These are phyloP conservation scores for Cotesia vestalis DNA, from an alignment of 1,140 invertebrate genomes.

Conservation along the genomic window DNA sequence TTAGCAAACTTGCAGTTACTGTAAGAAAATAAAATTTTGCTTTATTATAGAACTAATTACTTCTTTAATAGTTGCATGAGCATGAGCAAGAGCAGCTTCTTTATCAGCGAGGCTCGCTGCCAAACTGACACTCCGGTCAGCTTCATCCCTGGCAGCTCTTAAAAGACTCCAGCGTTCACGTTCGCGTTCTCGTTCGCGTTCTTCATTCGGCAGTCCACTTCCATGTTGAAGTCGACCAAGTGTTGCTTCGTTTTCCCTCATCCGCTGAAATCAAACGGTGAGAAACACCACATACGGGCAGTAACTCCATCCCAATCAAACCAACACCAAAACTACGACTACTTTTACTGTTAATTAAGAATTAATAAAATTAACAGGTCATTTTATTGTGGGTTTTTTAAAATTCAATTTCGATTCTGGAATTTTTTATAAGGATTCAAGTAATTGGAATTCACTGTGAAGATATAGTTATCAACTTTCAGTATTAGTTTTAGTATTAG, in stretches of 20 bases:
- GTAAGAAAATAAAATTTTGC: too few relatives aligned
- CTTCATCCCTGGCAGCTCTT: constrained; percentile 87
- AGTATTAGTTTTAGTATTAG: constrained; percentile 12
- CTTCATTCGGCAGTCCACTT: constrained; percentile 61
- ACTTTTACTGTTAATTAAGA: constrained; percentile 1
- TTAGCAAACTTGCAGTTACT: too few relatives aligned
- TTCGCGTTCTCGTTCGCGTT: constrained; percentile 82
- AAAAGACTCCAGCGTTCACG: constrained; percentile 88
- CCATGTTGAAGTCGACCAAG: constrained; percentile 70
- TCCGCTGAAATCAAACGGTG: constrained; percentile 70
- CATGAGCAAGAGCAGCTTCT: constrained; percentile 84
- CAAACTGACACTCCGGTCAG: constrained; percentile 84
- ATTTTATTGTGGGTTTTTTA: not conserved
- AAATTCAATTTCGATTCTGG: not conserved
- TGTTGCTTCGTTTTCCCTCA: constrained; percentile 78
- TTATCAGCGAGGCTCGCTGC: constrained; percentile 86
- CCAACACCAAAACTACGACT: constrained; percentile 30
- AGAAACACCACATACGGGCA: constrained; percentile 69
- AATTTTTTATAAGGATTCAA: too few relatives aligned
- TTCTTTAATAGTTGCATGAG: constrained; percentile 84
- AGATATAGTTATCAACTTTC: too few relatives aligned
- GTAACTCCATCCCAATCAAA: constrained; percentile 56
- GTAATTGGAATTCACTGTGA: too few relatives aligned
- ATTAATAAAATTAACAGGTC: not conserved
- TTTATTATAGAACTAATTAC: constrained; percentile 57